phyloP scores from a whole-genome alignment of 2,797 vertebrate species.

The Nyctibius grandis region DNA sequence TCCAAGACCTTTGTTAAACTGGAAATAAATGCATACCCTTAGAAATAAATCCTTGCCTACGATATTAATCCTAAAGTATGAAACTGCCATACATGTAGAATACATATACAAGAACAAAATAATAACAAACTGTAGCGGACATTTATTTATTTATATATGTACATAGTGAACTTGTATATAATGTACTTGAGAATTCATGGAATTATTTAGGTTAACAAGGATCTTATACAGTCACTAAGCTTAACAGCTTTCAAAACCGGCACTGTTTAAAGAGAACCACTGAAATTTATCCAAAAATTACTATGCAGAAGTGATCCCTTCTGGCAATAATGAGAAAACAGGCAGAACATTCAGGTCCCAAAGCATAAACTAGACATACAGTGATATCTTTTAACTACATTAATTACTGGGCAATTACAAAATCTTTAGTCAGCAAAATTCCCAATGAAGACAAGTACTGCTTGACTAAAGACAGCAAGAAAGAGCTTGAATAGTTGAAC shows the following conservation, averaged over 20 bases:
- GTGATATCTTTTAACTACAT: not conserved
- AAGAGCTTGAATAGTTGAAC: not conserved
- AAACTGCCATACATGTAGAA: not conserved
- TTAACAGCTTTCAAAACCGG: slow-evolving; percentile 8
- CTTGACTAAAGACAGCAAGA: not conserved
- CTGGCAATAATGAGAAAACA: not conserved
- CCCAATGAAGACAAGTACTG: not conserved
- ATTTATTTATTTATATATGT: too few relatives aligned
- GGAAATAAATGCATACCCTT: not conserved
- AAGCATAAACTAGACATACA: not conserved
- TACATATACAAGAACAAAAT: not conserved
- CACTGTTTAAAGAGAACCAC: not conserved
- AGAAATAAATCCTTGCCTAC: not conserved
- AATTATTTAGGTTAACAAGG: not conserved
- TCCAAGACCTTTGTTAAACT: not conserved
- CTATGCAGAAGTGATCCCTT: slow-evolving; percentile 25
- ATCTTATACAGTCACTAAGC: not conserved
- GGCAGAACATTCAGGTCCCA: not conserved
- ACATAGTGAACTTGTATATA: not conserved
- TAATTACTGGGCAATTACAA: not conserved
- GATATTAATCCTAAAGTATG: not conserved
- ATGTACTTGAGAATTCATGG: not conserved
- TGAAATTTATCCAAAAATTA: slow-evolving; percentile 32
- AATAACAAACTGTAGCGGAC: not conserved
- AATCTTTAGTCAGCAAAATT: slow-evolving; percentile 36